Evolutionary conservation across 2,888 invertebrate species (phyloP).

Genomic region (Meliscaeva auricollis): DNA sequence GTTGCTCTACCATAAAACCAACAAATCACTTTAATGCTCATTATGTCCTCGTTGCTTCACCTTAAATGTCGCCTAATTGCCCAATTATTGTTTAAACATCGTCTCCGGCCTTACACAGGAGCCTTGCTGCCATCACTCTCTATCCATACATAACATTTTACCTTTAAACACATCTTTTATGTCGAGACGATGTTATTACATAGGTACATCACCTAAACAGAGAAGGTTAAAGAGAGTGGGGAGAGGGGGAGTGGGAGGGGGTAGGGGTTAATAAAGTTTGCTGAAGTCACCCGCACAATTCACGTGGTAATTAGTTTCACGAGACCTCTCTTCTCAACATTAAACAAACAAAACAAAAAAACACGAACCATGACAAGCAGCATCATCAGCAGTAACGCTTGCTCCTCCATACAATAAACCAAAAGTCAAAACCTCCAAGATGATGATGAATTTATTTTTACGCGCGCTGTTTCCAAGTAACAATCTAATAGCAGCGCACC

Average conservation of each 20-base stretch:
- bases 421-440: slow-evolving; percentile 63
- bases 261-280: slow-evolving; percentile 13
- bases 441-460: slow-evolving; percentile 72
- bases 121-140: slow-evolving; percentile 3
- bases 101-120: slow-evolving; percentile 37
- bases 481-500: slow-evolving; percentile 29
- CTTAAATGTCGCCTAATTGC: slow-evolving; percentile 73
- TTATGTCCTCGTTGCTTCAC: slow-evolving; percentile 66
- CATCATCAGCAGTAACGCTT: slow-evolving; percentile 12
- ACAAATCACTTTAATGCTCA: slow-evolving; percentile 72
- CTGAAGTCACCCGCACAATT: slow-evolving; percentile 66
- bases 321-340: slow-evolving; percentile 37
- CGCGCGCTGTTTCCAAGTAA: slow-evolving; percentile 21
- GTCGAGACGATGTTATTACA: slow-evolving; percentile 38
- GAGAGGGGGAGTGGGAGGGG: background rate
- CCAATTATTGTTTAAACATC: slow-evolving; percentile 70
- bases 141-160: background rate
- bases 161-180: slow-evolving; percentile 49
- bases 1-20: slow-evolving; percentile 31
- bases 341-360: background rate
- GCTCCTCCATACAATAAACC: slow-evolving; percentile 1
- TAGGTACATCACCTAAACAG: slow-evolving; percentile 8
- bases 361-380: slow-evolving; percentile 39
- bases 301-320: slow-evolving; percentile 67
- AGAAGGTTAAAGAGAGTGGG: background rate